Evolutionary conservation across 2,888 invertebrate genomes (phyloP).

Genomic region (Orchesellides sinensis): DNA sequence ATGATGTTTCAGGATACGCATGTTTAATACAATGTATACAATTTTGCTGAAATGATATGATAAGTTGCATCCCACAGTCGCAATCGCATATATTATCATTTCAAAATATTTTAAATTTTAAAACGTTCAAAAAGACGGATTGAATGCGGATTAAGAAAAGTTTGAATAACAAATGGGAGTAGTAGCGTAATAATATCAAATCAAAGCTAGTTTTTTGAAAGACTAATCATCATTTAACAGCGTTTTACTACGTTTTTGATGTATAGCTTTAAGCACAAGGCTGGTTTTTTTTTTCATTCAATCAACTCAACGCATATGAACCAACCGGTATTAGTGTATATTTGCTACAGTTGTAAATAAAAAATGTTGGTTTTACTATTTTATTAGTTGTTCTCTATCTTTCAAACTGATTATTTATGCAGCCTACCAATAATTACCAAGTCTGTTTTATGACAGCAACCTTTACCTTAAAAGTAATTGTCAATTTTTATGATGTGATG

Average conservation of each 20-base stretch:
- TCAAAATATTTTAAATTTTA: conserved; percentile 7
- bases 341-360: not conserved
- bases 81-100: too few relatives aligned
- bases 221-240: conserved; percentile 21
- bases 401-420: not conserved
- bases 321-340: conserved; percentile 12
- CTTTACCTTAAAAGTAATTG: too few relatives aligned
- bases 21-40: too few relatives aligned
- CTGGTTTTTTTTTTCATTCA: not conserved
- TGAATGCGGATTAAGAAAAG: conserved; percentile 47
- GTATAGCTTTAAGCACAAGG: not conserved
- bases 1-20: too few relatives aligned
- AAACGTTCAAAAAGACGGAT: conserved; percentile 33
- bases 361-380: conserved; percentile 4
- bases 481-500: too few relatives aligned
- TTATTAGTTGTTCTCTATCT: not conserved
- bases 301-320: not conserved
- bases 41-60: too few relatives aligned
- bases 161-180: not conserved
- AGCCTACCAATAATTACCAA: conserved; percentile 48
- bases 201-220: conserved; percentile 43
- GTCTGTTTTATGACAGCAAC: too few relatives aligned
- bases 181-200: too few relatives aligned
- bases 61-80: too few relatives aligned
- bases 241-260: conserved; percentile 30